Evolutionary conservation across 2,888 invertebrate genomes (phyloP).

Genomic region (Rhagonycha lutea): DNA sequence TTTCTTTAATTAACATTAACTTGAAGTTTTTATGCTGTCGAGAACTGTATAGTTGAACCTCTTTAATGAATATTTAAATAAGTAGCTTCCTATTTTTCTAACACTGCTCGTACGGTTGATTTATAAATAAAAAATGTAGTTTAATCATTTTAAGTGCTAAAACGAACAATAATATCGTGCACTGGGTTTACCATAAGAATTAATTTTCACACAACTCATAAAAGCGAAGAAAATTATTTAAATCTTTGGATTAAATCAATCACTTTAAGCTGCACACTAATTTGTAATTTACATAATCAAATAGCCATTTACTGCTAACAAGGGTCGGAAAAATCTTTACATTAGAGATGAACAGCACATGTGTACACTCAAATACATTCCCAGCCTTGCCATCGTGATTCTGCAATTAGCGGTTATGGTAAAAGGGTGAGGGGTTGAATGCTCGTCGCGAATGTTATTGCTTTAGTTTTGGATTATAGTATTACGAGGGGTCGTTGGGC

Average conservation of each 20-base stretch:
- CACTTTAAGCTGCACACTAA: background rate
- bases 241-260: background rate
- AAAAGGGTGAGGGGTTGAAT: conserved; percentile 29
- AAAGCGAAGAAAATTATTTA: background rate
- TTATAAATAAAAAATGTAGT: background rate
- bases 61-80: background rate
- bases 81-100: background rate
- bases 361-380: conserved; percentile 39
- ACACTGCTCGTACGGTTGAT: background rate
- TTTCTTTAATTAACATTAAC: background rate
- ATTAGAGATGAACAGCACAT: conserved; percentile 33
- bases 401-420: conserved; percentile 38
- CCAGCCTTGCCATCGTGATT: conserved; percentile 35
- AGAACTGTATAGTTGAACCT: background rate
- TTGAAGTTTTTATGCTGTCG: background rate
- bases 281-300: conserved; percentile 21
- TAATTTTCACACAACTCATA: background rate
- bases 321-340: conserved; percentile 30
- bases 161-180: background rate
- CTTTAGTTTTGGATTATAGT: conserved; percentile 38
- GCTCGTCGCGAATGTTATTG: conserved; percentile 37
- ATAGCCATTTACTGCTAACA: conserved; percentile 29
- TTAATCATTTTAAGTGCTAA: background rate
- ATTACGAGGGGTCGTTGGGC: conserved; percentile 33
- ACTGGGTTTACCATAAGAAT: background rate